Conservation (phyloP, 2,113 vertebrate genomes). For the Steatornis caripensis region DNA sequence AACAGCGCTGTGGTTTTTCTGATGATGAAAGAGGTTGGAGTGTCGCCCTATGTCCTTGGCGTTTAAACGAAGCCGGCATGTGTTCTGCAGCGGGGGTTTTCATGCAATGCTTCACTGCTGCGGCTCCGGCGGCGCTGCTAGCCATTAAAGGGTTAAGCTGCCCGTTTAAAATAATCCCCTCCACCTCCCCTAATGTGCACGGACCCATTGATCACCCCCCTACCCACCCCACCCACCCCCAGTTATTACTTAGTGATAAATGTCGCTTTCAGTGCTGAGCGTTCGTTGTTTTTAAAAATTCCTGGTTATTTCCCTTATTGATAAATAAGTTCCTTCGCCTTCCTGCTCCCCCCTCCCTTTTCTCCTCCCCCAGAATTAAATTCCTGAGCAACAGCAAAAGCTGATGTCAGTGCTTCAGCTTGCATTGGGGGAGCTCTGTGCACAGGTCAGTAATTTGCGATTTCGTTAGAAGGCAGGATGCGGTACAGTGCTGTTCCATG, state of each 20-base stretch:
- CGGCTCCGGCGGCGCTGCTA: neutral
- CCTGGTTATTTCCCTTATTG: slow-evolving; percentile 35
- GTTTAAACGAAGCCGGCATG: neutral
- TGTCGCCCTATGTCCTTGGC: slow-evolving; percentile 11
- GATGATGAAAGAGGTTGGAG: slow-evolving; percentile 20
- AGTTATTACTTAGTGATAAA: neutral
- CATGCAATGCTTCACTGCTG: neutral
- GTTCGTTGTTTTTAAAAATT: neutral
- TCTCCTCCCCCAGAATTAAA: slow-evolving; percentile 66
- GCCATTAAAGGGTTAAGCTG: neutral
- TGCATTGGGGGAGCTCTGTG: slow-evolving; percentile 41
- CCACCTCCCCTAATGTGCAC: neutral
- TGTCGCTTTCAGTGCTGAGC: neutral
- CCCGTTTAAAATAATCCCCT: neutral
- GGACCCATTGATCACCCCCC: neutral
- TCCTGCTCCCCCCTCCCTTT: slow-evolving; percentile 29
- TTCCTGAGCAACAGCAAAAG: slow-evolving; percentile 59
- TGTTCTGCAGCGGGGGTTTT: neutral
- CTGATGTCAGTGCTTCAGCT: slow-evolving; percentile 67
- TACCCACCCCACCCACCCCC: neutral
- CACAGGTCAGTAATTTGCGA: slow-evolving; percentile 60
- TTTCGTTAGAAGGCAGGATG: neutral
- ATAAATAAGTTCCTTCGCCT: slow-evolving; percentile 54
- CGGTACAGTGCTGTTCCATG: neutral
- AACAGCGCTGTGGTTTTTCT: neutral